Base-by-base conservation (phyloP, 2,113 vertebrate genomes). In the Sardina pilchardus region DNA sequence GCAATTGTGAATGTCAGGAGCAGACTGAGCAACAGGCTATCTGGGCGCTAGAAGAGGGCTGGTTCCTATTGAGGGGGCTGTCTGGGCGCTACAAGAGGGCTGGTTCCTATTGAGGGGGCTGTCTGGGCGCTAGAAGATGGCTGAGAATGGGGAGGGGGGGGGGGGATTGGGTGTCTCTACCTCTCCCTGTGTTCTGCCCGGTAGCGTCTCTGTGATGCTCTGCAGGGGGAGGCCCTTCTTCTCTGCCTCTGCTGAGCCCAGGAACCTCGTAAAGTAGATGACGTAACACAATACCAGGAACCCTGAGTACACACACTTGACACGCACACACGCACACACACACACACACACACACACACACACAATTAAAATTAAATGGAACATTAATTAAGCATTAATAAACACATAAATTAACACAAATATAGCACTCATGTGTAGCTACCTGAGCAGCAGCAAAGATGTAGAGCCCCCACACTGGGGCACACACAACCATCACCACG, bases 371-470 rank as follows among this genome's bases (percentile, higher is more conserved):
- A 30, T 67, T 0, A 67, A 7, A 71, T 34, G 26, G 16, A 71
- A 59, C 21, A 24, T 59, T 59, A 21, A 59, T 59, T 24, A 59
- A 21, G 6, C 9, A n/a, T 48, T 30, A 48, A 56, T 36, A 81
- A 81, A 59, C 8, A 42, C 3, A 21, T 34, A 59, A 24, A 83
- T 9, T 21, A 43, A 53, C 5, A 59, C 3, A 6, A 24, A 4
- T 4, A 4, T 24, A 19, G 19, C n/a, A 84, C 75, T 36, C 45
- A 43, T 30, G 44, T 81, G 71, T 30, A 9, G 90, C 71, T 87
- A 99, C 98, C 95, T 99, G 98, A 85, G 98, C 96, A 86, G 96
- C 82, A 86, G 95, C 95, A 91, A 97, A 97, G 90, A 97, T 95
- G 86, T 95, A 93, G n/a, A 97, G 94, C 2, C 97, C 97, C 97